Base-by-base conservation (phyloP, 2,113 vertebrate species). In the Spilogale gracilis region DNA sequence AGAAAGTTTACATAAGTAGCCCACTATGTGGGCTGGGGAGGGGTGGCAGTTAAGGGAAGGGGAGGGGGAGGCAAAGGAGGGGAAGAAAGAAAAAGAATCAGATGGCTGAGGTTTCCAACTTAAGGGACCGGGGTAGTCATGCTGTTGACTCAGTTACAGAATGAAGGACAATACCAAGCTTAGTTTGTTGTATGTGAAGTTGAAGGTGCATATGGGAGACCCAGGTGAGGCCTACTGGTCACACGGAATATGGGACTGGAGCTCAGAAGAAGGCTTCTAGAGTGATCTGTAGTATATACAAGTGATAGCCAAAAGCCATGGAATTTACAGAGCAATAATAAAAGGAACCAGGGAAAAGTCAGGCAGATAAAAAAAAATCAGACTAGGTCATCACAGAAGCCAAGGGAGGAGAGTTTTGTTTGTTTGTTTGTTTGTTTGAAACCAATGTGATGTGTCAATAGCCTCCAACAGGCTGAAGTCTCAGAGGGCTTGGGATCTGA, bases 91-190 rank as follows among this genome's bases (percentile, higher is more conserved):
- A 60, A 58, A 89, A 21, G 23, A 88, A 74, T 52, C 87, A 88
- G 54, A 84, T 14, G 14, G 71, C 43, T 16, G 27, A 96, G 52
- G 16, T 60, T 71, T 78, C 63, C 74, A 92, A 78, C 32, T 30
- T 17, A 73, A 67, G 48, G 50, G 60, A 54, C 17, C 52, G 12
- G 45, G 32, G 11, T 32, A 81, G 52, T 89, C 71, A 76, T 20
- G 30, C 45, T 84, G 8, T 8, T 80, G 67, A 88, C 73, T 32
- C 71, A 92, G 71, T 90, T 81, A 65, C 21, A 88, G 38, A 83
- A 84, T 71, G 81, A 94, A 67, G 80, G 80, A 85, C 95, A 96
- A 84, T 21, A 30, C 9, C 25, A 94, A 82, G 52, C 11, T 71
- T 60, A 38, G n/a, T 90, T 65, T 63, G 89, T 38, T 61, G 2